A percentile compares a stretch with the other conserved stretches of the same genome.
Conservation (phyloP, 2,888 invertebrate genomes). For the Lissocephala sabroskyi region DNA sequence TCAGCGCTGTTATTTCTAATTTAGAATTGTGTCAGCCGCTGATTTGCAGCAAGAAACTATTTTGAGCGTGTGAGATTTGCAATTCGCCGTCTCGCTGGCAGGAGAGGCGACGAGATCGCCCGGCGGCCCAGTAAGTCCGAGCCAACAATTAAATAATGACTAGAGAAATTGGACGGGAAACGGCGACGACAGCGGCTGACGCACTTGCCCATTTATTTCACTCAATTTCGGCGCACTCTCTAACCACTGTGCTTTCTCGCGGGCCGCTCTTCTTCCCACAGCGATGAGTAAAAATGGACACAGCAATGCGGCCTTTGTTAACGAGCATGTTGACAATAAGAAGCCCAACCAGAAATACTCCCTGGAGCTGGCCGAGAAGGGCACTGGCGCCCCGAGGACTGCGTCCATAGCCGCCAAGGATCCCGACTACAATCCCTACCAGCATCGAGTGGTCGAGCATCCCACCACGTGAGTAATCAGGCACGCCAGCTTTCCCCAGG, state of each 20-base stretch:
- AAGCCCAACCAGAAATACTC: slow-evolving; percentile 50
- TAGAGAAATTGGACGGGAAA: slow-evolving; percentile 10
- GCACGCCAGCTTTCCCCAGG: no score
- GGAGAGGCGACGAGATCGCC: slow-evolving; percentile 16
- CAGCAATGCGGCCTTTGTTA: slow-evolving; percentile 68
- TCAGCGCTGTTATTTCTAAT: slow-evolving; percentile 32
- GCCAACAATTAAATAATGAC: slow-evolving; percentile 56
- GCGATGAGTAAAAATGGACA: slow-evolving; percentile 71
- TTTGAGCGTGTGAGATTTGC: slow-evolving; percentile 22
- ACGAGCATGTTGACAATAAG: slow-evolving; percentile 63
- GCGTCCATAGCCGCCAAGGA: slow-evolving; percentile 46
- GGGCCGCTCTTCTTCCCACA: slow-evolving; percentile 6
- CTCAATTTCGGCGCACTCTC: no score
- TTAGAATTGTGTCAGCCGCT: slow-evolving; percentile 42
- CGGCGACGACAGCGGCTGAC: not conserved
- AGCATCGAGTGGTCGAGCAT: slow-evolving; percentile 78
- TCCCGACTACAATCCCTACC: slow-evolving; percentile 79
- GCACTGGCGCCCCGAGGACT: slow-evolving; percentile 37
- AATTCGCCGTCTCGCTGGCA: slow-evolving; percentile 3
- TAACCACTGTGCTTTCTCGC: slow-evolving; percentile 13
- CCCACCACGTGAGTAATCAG: slow-evolving; percentile 74
- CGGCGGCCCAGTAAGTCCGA: slow-evolving; percentile 17
- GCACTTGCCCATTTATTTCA: slow-evolving; percentile 15
- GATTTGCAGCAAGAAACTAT: slow-evolving; percentile 28
- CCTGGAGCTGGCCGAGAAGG: slow-evolving; percentile 70